phyloP scores from a whole-genome alignment of 2,113 vertebrate species.

The Telmatochromis brachygnathus region DNA sequence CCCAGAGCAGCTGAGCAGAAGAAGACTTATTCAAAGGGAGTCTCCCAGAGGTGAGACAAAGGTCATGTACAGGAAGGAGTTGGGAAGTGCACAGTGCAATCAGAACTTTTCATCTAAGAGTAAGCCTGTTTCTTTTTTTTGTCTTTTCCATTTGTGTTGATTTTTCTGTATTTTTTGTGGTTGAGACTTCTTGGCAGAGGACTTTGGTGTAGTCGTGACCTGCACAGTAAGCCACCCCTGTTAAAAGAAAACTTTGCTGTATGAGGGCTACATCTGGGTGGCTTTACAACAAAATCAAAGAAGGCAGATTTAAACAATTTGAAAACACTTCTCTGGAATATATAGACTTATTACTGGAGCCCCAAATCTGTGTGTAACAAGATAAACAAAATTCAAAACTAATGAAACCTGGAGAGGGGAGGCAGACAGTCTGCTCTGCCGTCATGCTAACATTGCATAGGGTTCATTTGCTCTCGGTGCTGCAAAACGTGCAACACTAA shows the following conservation, averaged over 20 bases:
- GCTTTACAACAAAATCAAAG: background rate
- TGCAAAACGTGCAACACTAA: background rate
- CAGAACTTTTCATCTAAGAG: slow-evolving; percentile 71
- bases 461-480: background rate
- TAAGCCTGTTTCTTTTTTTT: slow-evolving; percentile 46
- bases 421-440: background rate
- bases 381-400: background rate
- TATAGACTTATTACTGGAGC: background rate
- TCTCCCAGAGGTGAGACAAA: slow-evolving; percentile 75
- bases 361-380: background rate
- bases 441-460: background rate
- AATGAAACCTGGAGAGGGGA: background rate
- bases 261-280: background rate
- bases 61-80: slow-evolving; percentile 79
- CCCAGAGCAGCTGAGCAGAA: slow-evolving; percentile 63
- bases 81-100: slow-evolving; percentile 75
- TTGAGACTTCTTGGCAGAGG: background rate
- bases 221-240: slow-evolving; percentile 30
- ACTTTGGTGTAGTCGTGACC: slow-evolving; percentile 37
- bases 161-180: slow-evolving; percentile 17
- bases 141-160: slow-evolving; percentile 18
- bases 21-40: slow-evolving; percentile 76
- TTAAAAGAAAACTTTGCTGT: slow-evolving; percentile 37
- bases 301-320: background rate
- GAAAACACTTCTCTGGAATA: background rate